Evolutionary conservation across 1,140 invertebrate genomes (phyloP).

Genomic region (Diabrotica undecimpunctata): DNA sequence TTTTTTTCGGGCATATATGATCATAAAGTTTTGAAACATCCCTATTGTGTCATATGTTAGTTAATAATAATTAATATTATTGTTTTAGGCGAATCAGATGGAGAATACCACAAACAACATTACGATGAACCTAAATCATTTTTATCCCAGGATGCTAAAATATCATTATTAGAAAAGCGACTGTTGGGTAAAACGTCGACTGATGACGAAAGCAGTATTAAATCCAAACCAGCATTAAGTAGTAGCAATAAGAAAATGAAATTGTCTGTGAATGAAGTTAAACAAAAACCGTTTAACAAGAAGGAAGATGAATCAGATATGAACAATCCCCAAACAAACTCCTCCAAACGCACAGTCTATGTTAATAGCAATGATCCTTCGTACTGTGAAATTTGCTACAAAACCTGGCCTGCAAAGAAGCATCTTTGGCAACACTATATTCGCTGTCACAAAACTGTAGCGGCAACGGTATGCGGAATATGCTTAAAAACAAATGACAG

Average conservation of each 20-base stretch:
- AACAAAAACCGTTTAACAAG: background rate
- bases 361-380: conserved; percentile 45
- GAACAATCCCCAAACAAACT: conserved; percentile 23
- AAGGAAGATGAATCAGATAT: conserved; percentile 13
- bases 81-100: conserved; percentile 11
- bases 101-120: conserved; percentile 15
- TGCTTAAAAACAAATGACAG: conserved; percentile 55
- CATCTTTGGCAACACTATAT: conserved; percentile 63
- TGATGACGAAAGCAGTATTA: conserved; percentile 18
- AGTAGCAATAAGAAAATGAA: conserved; percentile 10
- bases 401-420: conserved; percentile 60
- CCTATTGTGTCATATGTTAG: too few relatives aligned
- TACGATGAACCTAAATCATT: conserved; percentile 22
- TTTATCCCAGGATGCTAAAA: conserved; percentile 29
- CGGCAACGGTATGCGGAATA: conserved; percentile 59
- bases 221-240: background rate
- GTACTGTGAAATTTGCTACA: conserved; percentile 57
- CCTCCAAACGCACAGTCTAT: conserved; percentile 45
- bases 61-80: background rate
- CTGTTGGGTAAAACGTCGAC: conserved; percentile 32
- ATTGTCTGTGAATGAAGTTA: background rate
- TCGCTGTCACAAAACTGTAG: conserved; percentile 55
- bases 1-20: too few relatives aligned
- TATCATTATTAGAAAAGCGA: conserved; percentile 39
- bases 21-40: too few relatives aligned